Base-by-base conservation (phyloP, 2,113 vertebrate genomes). In the Hylia prasina region DNA sequence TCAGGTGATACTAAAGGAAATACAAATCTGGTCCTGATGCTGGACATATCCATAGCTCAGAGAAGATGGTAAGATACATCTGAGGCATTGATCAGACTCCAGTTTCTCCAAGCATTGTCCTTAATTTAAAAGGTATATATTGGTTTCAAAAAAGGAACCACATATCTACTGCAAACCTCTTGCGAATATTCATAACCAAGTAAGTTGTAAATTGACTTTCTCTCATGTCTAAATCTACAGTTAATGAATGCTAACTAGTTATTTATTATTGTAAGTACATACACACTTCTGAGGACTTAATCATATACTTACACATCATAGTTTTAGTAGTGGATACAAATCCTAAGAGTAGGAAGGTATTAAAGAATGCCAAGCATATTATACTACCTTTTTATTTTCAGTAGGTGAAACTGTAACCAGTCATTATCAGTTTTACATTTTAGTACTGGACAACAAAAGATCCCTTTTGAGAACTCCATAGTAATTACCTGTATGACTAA, bases 81-180 rank as follows among this genome's bases (percentile, higher is more conserved):
- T 48, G n/a, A 68, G 77, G 6, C 11, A 24, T 35, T 57, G 21
- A 47, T 78, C 17, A 65, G 44, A 9, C 20, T 87, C 28, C 25
- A 51, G 0, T 66, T 92, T 47, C 48, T 73, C 7, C 9, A 57
- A 11, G 8, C 10, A 4, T 39, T 61, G 23, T 17, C 54, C 17
- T 51, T 30, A 19, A 37, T 69, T 76, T 58, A 31, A 75, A 78
- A 44, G 16, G 12, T 0, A 0, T 48, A 4, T 40, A 4, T 31
- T 37, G 15, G 20, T 68, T 91, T 64, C 37, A 54, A 50, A 63
- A 70, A 70, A 37, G 21, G 14, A 58, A 28, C 45, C 20, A 11
- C 10, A 17, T 11, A 45, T 28, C 19, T 56, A 11, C 39, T 89
- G 27, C 25, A 72, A 48, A 64, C 25, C 13, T 68, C 25, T 57